Base-by-base conservation (phyloP, 2,888 invertebrate species). In the Crematogaster levior region DNA sequence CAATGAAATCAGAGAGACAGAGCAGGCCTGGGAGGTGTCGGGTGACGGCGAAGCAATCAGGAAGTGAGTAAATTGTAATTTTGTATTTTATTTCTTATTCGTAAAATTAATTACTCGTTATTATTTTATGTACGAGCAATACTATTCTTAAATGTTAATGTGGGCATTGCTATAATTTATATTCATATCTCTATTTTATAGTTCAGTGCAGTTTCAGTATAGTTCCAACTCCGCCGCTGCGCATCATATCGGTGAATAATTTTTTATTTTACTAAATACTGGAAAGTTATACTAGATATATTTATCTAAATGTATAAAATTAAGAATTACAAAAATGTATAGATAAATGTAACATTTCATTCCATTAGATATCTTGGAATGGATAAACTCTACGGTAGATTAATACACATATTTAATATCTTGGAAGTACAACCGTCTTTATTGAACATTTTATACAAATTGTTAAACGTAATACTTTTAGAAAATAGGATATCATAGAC, bases 111-210 rank as follows among this genome's bases (percentile, higher is more conserved):
- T 6, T 3, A 61, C 34, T 34, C n/a, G 9, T 21, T 21, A 61
- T 61, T 61, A 61, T 37, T 37, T 61, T 34, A 37, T 21, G 6
- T 12, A 12, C 21, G 12, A 3, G 0, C 1, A 34, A 60, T 34
- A 34, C 21, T 30, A 58, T 58, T 58, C 37, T n/a, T 58, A 61
- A 61, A 61, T 61, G 2, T 61, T 61, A 21, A 61, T 61, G 5
- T n/a, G 7, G 10, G 0, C 34, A 21, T 10, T 61, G 37, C 21
- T 61, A 21, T n/a, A 60, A 34, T 60, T 34, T 4, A 60, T 60
- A 61, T 21, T 37, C 37, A 34, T 37, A 37, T 37, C 37, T 37
- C 12, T 61, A 5, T 61, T 1, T 37, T 21, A 37, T 10, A 61
- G 58, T 34, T 61, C 34, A 6, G 5, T 37, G 5, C n/a, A n/a